Conservation (phyloP, 2,797 vertebrate genomes). For the Lagodon rhomboides region DNA sequence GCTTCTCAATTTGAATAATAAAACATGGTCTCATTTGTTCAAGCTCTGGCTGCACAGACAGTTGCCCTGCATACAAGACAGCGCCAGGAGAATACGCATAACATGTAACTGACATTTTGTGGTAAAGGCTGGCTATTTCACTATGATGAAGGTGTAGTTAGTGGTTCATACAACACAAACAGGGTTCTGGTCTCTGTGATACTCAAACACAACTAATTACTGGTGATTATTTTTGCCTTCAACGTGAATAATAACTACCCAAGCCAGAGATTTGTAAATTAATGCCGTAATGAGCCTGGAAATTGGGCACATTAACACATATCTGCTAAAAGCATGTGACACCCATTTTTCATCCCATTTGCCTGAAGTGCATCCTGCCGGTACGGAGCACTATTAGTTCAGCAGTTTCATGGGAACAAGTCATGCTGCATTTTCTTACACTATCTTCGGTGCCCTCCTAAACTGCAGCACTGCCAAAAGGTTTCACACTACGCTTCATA, state of each 20-base stretch:
- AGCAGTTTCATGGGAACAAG: conserved; percentile 43
- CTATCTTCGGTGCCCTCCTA: conserved; percentile 20
- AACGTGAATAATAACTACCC: conserved; percentile 80
- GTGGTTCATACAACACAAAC: conserved; percentile 47
- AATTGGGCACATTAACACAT: conserved; percentile 82
- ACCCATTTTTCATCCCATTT: conserved; percentile 81
- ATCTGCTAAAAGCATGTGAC: conserved; percentile 80
- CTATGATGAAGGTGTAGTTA: conserved; percentile 25
- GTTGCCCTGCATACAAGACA: conserved; percentile 3
- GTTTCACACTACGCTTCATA: conserved; percentile 9
- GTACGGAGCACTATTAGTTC: conserved; percentile 53
- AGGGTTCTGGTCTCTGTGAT: conserved; percentile 35
- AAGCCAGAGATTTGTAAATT: conserved; percentile 79
- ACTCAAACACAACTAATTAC: conserved; percentile 76
- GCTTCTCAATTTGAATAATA: conserved; percentile 25
- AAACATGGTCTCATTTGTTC: neutral
- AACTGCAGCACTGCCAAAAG: conserved; percentile 25
- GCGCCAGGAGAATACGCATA: neutral
- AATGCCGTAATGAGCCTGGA: conserved; percentile 83
- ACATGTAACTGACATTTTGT: neutral
- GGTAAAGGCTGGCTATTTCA: neutral
- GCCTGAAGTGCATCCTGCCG: conserved; percentile 67
- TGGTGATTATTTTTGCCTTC: conserved; percentile 80
- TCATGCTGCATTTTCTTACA: conserved; percentile 43
- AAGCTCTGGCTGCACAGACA: neutral